Evolutionary conservation across 1,140 invertebrate species (phyloP).

Genomic region (Eriocheir sinensis): DNA sequence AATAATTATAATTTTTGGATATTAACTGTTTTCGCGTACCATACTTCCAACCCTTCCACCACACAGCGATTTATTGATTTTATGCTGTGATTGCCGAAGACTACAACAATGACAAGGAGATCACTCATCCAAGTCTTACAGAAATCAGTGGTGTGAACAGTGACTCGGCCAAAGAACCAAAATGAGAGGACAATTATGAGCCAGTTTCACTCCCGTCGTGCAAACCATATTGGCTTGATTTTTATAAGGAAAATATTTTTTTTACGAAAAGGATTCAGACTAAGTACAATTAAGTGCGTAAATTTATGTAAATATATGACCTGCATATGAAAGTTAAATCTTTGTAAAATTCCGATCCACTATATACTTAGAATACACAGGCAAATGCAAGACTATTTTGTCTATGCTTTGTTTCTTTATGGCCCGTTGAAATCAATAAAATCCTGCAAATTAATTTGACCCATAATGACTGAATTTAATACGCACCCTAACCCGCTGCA

Average conservation of each 20-base stretch:
- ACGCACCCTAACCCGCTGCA: background rate
- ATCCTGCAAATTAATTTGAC: background rate
- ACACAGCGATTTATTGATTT: no score
- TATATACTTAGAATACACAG: background rate
- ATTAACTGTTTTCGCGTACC: no score
- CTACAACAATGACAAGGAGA: no score
- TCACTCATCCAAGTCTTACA: no score
- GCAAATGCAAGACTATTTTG: background rate
- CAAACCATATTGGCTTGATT: slow-evolving; percentile 37
- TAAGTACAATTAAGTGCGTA: slow-evolving; percentile 41
- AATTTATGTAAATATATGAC: slow-evolving; percentile 54
- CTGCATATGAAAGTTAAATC: background rate
- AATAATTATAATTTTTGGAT: no score
- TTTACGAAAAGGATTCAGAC: background rate
- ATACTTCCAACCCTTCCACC: no score
- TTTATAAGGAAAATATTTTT: slow-evolving; percentile 7
- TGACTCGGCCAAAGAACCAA: background rate
- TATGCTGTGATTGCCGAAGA: no score
- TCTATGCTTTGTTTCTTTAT: background rate
- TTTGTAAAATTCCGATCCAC: background rate
- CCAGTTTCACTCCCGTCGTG: slow-evolving; percentile 36
- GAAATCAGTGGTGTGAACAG: background rate
- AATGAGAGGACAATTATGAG: slow-evolving; percentile 25
- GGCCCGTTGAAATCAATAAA: background rate
- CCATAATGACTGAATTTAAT: background rate